Conservation (phyloP, 2,888 invertebrate genomes). For the Dolichopus griseipennis region DNA sequence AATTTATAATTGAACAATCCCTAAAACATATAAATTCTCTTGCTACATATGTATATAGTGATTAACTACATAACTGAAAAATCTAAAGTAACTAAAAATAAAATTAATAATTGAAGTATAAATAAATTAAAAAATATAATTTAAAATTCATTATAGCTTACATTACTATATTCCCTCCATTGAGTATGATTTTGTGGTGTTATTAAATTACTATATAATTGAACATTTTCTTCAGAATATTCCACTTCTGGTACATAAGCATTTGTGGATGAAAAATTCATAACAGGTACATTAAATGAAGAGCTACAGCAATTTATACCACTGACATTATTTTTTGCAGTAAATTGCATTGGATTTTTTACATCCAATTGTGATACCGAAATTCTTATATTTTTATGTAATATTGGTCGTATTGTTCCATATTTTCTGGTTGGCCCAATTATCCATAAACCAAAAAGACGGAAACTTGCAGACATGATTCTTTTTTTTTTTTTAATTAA, state of each 20-base stretch:
- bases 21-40: too few relatives aligned
- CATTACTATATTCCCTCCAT: background rate
- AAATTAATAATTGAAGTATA: too few relatives aligned
- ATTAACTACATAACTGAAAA: too few relatives aligned
- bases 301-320: background rate
- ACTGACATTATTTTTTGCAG: background rate
- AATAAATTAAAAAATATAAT: too few relatives aligned
- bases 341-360: background rate
- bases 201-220: background rate
- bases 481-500: background rate
- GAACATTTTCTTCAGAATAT: background rate
- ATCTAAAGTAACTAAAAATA: too few relatives aligned
- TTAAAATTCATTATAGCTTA: background rate
- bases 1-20: too few relatives aligned
- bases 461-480: background rate
- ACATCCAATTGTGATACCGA: background rate
- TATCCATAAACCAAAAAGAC: background rate
- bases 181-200: background rate
- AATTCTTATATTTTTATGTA: background rate
- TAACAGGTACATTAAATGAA: background rate
- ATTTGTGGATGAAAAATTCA: background rate
- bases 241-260: background rate
- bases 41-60: too few relatives aligned
- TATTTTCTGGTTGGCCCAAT: background rate
- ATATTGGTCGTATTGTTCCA: background rate